Evolutionary conservation across 1,140 invertebrate genomes (phyloP).

Genomic region (Drosophila subobscura): DNA sequence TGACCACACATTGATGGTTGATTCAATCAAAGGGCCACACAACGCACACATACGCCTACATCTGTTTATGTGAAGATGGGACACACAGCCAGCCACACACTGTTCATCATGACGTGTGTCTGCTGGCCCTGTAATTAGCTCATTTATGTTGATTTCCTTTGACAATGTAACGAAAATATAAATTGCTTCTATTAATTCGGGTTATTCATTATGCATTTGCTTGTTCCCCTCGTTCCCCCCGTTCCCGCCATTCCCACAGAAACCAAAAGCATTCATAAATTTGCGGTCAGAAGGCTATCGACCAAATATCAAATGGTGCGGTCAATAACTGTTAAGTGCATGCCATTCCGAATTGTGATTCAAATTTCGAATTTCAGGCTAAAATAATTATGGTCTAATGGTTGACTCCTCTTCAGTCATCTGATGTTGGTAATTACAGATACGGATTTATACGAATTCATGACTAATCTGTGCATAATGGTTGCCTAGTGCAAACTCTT

Average conservation of each 20-base stretch:
- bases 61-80: neutral
- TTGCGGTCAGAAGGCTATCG: conserved; percentile 63
- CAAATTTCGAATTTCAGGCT: conserved; percentile 18
- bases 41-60: conserved; percentile 5
- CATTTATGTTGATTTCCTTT: conserved; percentile 79
- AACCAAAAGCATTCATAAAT: conserved; percentile 77
- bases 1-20: conserved; percentile 59
- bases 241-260: conserved; percentile 2
- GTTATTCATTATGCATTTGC: conserved; percentile 66
- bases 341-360: conserved; percentile 5
- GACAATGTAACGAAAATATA: conserved; percentile 64
- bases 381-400: conserved; percentile 20
- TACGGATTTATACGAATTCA: too few relatives aligned
- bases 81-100: too few relatives aligned
- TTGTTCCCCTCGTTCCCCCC: conserved; percentile 11
- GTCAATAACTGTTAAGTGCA: conserved; percentile 59
- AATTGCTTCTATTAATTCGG: conserved; percentile 74
- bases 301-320: conserved; percentile 68
- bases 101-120: conserved; percentile 1
- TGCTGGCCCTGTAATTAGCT: conserved; percentile 63
- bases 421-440: conserved; percentile 4
- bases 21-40: conserved; percentile 56
- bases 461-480: too few relatives aligned
- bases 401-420: neutral
- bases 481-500: too few relatives aligned